These are phyloP conservation scores for Heteromormyrus szaboi DNA, from an alignment of 2,797 vertebrate species.

Conservation along the genomic window DNA sequence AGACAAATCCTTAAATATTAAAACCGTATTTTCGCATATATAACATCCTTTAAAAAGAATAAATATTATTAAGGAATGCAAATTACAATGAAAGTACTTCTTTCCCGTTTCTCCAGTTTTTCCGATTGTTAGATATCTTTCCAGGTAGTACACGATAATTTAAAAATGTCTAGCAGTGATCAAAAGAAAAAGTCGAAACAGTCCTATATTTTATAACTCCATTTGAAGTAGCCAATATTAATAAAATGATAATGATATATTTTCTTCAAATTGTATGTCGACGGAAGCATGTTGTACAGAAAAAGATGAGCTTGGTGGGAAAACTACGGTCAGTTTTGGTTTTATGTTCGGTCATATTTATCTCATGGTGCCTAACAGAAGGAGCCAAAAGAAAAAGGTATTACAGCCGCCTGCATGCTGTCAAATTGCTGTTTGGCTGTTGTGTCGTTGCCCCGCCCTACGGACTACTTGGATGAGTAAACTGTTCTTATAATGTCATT, in stretches of 20 bases:
- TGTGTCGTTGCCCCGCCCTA: constrained; percentile 18
- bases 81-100: neutral
- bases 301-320: neutral
- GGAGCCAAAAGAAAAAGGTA: neutral
- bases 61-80: neutral
- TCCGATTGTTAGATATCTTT: neutral
- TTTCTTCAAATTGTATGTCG: neutral
- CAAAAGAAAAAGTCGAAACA: neutral
- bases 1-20: neutral
- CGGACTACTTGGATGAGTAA: neutral
- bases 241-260: neutral
- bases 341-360: neutral
- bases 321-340: neutral
- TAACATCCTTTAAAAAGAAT: neutral
- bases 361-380: neutral
- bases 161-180: neutral
- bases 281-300: neutral
- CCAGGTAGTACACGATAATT: neutral
- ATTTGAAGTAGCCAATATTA: neutral
- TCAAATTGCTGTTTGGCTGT: neutral
- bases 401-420: neutral
- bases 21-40: no score
- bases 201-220: neutral
- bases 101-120: neutral
- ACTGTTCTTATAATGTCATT: neutral